Base-by-base conservation (phyloP, 2,113 vertebrate genomes). In the Progne subis region DNA sequence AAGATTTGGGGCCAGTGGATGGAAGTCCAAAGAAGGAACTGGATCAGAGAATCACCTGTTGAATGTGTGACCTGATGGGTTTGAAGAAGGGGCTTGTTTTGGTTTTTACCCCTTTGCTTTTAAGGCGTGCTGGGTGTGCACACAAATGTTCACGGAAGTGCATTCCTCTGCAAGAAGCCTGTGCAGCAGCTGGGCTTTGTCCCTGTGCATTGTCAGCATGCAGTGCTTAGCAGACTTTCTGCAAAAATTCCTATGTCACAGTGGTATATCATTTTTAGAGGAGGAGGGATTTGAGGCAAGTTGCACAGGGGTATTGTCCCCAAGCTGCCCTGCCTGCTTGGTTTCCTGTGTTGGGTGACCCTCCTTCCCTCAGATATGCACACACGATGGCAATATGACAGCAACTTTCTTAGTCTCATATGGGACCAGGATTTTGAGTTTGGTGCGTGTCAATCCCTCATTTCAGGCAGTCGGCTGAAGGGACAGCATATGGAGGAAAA, bases 111-210 rank as follows among this genome's bases (percentile, higher is more conserved):
- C 24, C 29, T 85, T 60, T 50, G 39, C 31, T 68, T 82, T 90
- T 60, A 34, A 82, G 76, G 61, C 0, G 0, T 0, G 0, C 31
- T 61, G 46, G 12, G 6, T 25, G 19, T 1, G 0, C 5, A 0
- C 63, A 32, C 32, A 55, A 80, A 57, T 5, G 25, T n/a, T 82
- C 64, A 25, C 0, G 1, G 79, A 80, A 86, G 25, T 14, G 23
- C 52, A 44, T 94, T 93, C 80, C 43, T 47, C 56, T 0, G 0
- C n/a, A 34, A 47, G 79, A 74, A 32, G 71, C 67, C 88, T 93
- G 82, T 5, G 5, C 47, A 92, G 82, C 88, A 92, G 80, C 94
- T 94, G 92, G 71, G 43, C 56, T 91, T 77, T 83, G 80, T 88
- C 77, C 80, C 60, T 46, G 18, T 17, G 52, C 2, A 1, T 74